Base-by-base conservation (phyloP, 2,888 invertebrate species). In the Mechanitis mazaeus region DNA sequence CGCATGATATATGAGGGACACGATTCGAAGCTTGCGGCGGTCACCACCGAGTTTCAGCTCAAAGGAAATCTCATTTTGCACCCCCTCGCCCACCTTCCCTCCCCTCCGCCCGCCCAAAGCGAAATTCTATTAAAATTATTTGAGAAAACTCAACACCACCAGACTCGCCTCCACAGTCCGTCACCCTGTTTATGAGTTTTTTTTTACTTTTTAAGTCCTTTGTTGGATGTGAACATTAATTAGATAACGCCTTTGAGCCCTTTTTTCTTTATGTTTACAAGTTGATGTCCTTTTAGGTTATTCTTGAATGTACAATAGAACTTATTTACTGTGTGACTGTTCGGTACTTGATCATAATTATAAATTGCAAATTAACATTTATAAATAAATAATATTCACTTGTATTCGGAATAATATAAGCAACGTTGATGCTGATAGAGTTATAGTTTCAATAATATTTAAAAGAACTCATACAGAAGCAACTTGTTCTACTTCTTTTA, bases 31-130 rank as follows among this genome's bases (percentile, higher is more conserved):
- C 72, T 73, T 76, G 79, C 79, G 81, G 84, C 81, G 86, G 85
- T 85, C 83, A 85, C 76, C 72, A 71, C 71, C 70, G 78, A 77
- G 76, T 75, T 78, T 75, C 74, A 73, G 79, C 79, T 84, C 87
- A 88, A 87, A 88, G 87, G 86, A 89, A 88, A 88, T 89, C 87
- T 87, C 87, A 89, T 89, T 89, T 87, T 78, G 77, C 75, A 72
- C 68, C 74, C 72, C 65, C 72, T 65, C 68, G 72, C 70, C 69
- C 67, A 57, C 57, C 64, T 66, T 20, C 69, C 65, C 64, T 62
- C 69, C 61, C 71, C 67, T 72, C 38, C 69, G 55, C 63, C 65
- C 64, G 60, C 67, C 72, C 72, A 67, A 65, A 71, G 71, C 76
- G 80, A 81, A 85, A 84, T 84, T 83, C 84, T 87, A 87, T 87